Evolutionary conservation across 2,797 vertebrate species (phyloP), one percentile per base, ranked within the genome.

Genomic region (Macroramphosus scolopax): DNA sequence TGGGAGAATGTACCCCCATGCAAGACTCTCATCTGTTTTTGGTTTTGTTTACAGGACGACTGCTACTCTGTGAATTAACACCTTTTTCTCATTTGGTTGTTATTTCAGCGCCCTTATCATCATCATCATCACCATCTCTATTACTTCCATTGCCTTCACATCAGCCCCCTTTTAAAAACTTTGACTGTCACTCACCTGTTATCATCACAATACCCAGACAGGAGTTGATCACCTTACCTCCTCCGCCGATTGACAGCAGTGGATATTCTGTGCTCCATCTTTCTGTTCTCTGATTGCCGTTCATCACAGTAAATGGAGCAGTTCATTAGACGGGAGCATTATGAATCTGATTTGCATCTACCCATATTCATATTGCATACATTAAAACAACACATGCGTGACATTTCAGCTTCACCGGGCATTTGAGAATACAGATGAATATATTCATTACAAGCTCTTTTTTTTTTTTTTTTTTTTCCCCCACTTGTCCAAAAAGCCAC

Each of bases 341-440:
- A 75, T 65, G 77, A 72, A 47, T 80, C 70, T 75, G 66, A 87
- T 88, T 87, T 86, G 83, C 84, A 86, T 82, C 42, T 30, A 38
- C 72, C 71, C 75, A 72, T 80, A 78, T 88, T 87, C 83, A 83
- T 80, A 79, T 73, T 24, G 81, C 82, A 81, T 77, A 76, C 72
- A 83, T 83, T 79, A 80, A 71, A 74, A 72, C 51, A 78, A 77
- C 75, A 84, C 78, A 42, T 48, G 77, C 68, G 37, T 78, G 80
- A 77, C 73, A 82, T 85, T 82, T 82, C 46, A 14, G 77, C 70
- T 75, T 64, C 72, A 29, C 52, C 38, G 37, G 51, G 63, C 73
- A 62, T 68, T 65, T 68, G 58, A 77, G 63, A 64, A 51, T 30
- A 58, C 50, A 53, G 46, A 81, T 82, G 72, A 82, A 81, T 78